These are phyloP conservation scores for Leptinotarsa texana DNA, from an alignment of 1,140 invertebrate species.

Conservation along the genomic window DNA sequence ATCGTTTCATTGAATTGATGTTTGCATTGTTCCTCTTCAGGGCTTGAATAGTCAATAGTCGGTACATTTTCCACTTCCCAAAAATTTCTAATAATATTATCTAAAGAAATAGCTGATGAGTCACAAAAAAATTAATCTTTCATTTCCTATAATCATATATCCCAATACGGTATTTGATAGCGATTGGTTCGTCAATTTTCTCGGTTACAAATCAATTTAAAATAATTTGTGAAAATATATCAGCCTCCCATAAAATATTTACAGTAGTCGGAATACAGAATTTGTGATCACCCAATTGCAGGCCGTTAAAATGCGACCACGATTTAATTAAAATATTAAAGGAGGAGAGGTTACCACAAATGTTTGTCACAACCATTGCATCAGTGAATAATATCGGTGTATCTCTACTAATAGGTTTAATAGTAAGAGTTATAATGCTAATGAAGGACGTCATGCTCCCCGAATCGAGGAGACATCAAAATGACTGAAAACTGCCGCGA, in stretches of 20 bases:
- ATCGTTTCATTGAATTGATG: conserved; percentile 8
- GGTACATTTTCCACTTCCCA: conserved; percentile 25
- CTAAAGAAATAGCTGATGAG: neutral
- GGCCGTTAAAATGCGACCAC: too few relatives aligned
- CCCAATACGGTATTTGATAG: conserved; percentile 21
- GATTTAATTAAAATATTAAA: too few relatives aligned
- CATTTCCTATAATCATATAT: conserved; percentile 20
- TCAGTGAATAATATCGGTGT: too few relatives aligned
- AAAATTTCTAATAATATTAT: conserved; percentile 2
- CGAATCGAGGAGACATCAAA: neutral
- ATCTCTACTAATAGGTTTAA: too few relatives aligned
- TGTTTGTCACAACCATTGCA: too few relatives aligned
- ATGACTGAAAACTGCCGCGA: neutral
- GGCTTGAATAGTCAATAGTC: neutral
- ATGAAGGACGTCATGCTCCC: too few relatives aligned
- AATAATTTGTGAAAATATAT: conserved; percentile 25
- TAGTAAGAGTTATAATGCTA: too few relatives aligned
- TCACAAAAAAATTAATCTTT: neutral
- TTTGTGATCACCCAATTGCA: too few relatives aligned
- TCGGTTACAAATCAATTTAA: neutral
- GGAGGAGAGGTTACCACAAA: too few relatives aligned
- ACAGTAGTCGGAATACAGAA: too few relatives aligned
- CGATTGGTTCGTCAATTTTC: neutral
- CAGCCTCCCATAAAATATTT: conserved; percentile 17
- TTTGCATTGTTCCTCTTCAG: conserved; percentile 19